Evolutionary conservation across 2,888 invertebrate species (phyloP).

Genomic region (Platerodrilus igneus): DNA sequence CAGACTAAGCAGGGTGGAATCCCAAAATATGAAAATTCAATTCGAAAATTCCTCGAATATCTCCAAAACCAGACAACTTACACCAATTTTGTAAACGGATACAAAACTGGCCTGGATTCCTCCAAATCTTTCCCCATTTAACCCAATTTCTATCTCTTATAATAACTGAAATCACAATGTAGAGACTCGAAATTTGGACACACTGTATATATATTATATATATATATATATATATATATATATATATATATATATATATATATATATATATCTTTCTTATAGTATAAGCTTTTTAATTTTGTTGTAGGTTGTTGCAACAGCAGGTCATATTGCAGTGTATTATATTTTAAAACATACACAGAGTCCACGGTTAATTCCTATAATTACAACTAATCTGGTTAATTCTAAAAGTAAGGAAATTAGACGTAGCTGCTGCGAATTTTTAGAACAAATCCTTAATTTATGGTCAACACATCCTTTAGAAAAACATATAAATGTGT

Average conservation of each 20-base stretch:
- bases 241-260: constrained; percentile 6
- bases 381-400: constrained; percentile 68
- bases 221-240: background rate
- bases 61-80: too few species aligned
- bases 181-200: too few species aligned
- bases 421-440: constrained; percentile 72
- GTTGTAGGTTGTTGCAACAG: constrained; percentile 77
- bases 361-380: constrained; percentile 73
- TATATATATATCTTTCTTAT: background rate
- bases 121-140: too few species aligned
- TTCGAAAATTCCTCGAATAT: too few species aligned
- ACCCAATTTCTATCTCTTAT: too few species aligned
- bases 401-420: constrained; percentile 91
- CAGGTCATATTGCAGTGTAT: constrained; percentile 78
- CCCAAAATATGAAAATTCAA: too few species aligned
- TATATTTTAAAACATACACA: constrained; percentile 85
- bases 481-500: constrained; percentile 70
- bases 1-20: too few species aligned
- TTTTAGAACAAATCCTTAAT: constrained; percentile 76
- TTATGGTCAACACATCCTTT: constrained; percentile 81
- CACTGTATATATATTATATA: too few species aligned
- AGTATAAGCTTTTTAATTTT: constrained; percentile 11
- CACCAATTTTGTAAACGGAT: too few species aligned
- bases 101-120: too few species aligned
- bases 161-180: too few species aligned